Base-by-base conservation (phyloP, 2,888 invertebrate genomes). In the Oscheius myriophilus region DNA sequence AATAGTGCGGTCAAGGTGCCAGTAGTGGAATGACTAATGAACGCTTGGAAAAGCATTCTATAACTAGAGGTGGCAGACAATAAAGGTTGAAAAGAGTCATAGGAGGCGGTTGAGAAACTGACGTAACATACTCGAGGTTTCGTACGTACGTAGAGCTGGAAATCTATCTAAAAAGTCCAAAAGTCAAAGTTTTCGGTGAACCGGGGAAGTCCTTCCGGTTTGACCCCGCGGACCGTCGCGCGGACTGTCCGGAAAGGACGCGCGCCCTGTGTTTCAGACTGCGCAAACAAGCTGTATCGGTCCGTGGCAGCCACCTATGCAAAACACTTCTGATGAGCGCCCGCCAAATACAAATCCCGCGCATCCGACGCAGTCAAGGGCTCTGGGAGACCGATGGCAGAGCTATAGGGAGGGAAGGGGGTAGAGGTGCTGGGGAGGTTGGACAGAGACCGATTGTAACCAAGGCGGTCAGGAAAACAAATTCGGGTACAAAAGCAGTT, bases 231-330 rank as follows among this genome's bases (percentile, higher is more conserved):
- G n/a, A 46, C 21, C 6, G 46, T 46, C 46, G 6, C n/a, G 46
- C 46, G 46, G 2, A n/a, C 21, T 11, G n/a, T n/a, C n/a, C 18
- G 46, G 46, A 18, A 46, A 46, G 46, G 46, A 18, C 46, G 46
- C 46, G 46, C 46, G 46, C 61, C 49, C 61, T 49, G 33, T 61
- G 63, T 63, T 63, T 63, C 63, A 63, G 63, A 41, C 53, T 63
- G 63, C 53, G 73, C 73, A 76, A 76, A 76, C 67, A 76, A 72
- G 71, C 73, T 76, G 76, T 76, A 76, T 73, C 76, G 73, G 76
- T 73, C 72, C 68, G 76, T 73, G 76, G 72, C 65, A 70, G 70
- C 65, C 71, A 61, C 61, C 61, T 61, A 61, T 61, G 61, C 61
- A 61, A 61, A 61, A 61, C 61, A 61, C 61, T 71, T 69, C 70